Conservation (phyloP, 2,888 invertebrate species). For the Limnephilus auricula region DNA sequence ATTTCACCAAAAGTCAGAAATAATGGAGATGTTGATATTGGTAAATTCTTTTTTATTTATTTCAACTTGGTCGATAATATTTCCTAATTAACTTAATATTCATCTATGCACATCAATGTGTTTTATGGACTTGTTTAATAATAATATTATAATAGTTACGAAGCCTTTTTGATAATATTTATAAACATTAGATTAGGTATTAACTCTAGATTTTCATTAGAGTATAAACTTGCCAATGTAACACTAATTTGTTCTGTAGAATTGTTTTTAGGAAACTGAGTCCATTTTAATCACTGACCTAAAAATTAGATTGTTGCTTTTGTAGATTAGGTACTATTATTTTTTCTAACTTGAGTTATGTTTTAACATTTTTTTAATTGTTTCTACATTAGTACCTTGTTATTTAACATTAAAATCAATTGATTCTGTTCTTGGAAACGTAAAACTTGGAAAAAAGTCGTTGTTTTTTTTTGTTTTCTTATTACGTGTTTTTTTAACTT, state of each 20-base stretch:
- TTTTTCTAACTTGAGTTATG: not conserved
- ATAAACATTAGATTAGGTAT: not conserved
- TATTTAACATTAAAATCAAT: not conserved
- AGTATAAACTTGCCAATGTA: constrained; percentile 27
- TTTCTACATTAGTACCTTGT: not conserved
- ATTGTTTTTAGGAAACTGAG: not conserved
- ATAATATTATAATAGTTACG: not conserved
- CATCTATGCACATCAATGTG: not conserved
- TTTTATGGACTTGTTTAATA: not conserved
- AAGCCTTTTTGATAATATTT: constrained; percentile 30
- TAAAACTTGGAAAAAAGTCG: too few relatives aligned
- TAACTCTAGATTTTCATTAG: constrained; percentile 17
- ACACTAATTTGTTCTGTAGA: not conserved
- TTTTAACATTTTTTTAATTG: not conserved
- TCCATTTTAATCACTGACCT: not conserved
- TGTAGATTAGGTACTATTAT: not conserved
- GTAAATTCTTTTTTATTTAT: not conserved
- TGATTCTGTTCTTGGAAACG: not conserved
- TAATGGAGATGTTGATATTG: not conserved
- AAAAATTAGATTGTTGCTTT: not conserved
- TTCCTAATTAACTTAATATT: not conserved
- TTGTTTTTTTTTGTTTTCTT: too few relatives aligned
- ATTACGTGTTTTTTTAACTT: too few relatives aligned
- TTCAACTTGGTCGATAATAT: not conserved
- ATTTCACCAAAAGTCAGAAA: too few relatives aligned